A percentile compares a stretch with the other conserved stretches of the same genome.
These are phyloP conservation scores for Tragelaphus strepsiceros DNA, from an alignment of 2,113 vertebrate genomes.

Conservation along the genomic window DNA sequence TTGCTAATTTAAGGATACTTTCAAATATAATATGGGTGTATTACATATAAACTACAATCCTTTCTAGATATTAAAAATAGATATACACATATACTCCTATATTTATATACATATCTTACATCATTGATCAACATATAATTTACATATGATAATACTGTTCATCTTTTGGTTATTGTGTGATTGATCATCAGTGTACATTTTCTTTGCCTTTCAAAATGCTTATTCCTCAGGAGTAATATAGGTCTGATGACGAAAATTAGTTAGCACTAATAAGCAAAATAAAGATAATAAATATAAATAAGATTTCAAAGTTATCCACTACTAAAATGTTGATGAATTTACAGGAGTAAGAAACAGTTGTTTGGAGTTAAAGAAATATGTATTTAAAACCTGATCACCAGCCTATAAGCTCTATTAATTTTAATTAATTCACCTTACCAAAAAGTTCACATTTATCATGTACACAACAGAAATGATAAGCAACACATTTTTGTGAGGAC, in stretches of 20 bases:
- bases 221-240: neutral
- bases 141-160: neutral
- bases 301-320: neutral
- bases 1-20: neutral
- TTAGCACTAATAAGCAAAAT: neutral
- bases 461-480: neutral
- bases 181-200: neutral
- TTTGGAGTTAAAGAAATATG: neutral
- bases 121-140: neutral
- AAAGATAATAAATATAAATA: neutral
- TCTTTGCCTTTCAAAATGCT: neutral
- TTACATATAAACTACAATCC: neutral
- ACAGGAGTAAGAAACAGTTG: neutral
- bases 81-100: neutral
- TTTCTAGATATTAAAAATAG: neutral
- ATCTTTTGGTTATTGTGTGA: neutral
- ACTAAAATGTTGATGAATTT: neutral
- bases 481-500: neutral
- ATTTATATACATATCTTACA: neutral
- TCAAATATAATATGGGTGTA: neutral
- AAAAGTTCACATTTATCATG: neutral
- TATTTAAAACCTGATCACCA: neutral
- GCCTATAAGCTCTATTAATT: neutral
- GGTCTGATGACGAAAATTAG: neutral
- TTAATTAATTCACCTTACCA: neutral